Base-by-base conservation (phyloP, 2,797 vertebrate species). In the Sibirionetta formosa region DNA sequence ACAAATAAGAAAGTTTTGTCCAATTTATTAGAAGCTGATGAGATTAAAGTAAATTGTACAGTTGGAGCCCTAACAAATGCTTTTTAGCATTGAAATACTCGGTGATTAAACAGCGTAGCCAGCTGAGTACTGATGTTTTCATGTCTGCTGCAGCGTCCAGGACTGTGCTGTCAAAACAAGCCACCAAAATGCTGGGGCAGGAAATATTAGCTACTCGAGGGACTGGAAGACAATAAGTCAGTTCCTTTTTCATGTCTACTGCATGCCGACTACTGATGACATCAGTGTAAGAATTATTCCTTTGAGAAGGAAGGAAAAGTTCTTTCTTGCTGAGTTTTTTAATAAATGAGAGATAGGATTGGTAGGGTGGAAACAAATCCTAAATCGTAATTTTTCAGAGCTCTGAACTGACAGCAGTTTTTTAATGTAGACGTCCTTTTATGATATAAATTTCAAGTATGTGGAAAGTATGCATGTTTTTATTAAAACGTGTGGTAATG, bases 1-100 rank as follows among this genome's bases (percentile, higher is more conserved):
- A 75, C 33, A 94, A 89, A 92, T 86, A 92, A 94, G 63, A 76
- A 93, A 85, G 65, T 88, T 87, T 89, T 88, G 63, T 79, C 80
- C 33, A 6, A n/a, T 68, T 64, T 83, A 92, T 95, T 92, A 94
- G 90, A 91, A 91, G 31, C 33, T 79, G 90, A 88, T 86, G 82
- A 93, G 65, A 93, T 88, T 86, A 66, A 85, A 88, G 70, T 53
- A 35, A 82, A 82, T 70, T 50, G 46, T 91, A 1, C 50, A 64
- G 61, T 31, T 69, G 64, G 63, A 66, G 57, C 64, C 33, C 69
- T 91, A 79, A 83, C 58, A 92, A 91, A 80, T 61, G 19, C 51
- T 69, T 63, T 48, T 87, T 79, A 73, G 31, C 51, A 11, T 0
- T 61, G n/a, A 66, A 90, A 36, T 79, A 19, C 12, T 60, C 13